These are phyloP conservation scores for Euura saliciscinereae DNA, from an alignment of 1,140 invertebrate species.

Conservation along the genomic window DNA sequence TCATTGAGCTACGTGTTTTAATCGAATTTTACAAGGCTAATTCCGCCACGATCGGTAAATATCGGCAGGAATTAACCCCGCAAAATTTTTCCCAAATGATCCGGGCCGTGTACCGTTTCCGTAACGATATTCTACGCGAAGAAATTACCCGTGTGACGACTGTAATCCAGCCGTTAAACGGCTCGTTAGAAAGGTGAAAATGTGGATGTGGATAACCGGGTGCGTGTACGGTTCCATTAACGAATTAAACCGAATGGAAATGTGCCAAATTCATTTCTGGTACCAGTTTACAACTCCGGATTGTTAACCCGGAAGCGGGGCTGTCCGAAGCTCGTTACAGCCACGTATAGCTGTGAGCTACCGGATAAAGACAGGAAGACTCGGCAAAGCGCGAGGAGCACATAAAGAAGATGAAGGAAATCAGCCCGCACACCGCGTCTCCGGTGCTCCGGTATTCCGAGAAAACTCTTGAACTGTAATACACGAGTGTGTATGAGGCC, in stretches of 20 bases:
- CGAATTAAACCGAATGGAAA: slow-evolving; percentile 3
- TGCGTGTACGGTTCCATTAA: background rate
- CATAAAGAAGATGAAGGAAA: no score
- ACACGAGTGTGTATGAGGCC: background rate
- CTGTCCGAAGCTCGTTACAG: no score
- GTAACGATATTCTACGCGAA: background rate
- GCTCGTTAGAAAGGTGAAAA: background rate
- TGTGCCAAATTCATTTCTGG: background rate
- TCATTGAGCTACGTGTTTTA: background rate
- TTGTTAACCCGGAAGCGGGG: no score
- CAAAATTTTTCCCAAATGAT: no score
- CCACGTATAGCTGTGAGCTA: no score
- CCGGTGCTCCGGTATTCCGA: slow-evolving; percentile 25
- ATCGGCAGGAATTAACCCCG: no score
- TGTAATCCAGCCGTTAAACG: background rate
- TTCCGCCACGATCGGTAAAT: background rate
- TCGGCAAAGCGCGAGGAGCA: no score
- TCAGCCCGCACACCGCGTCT: background rate
- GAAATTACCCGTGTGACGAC: background rate
- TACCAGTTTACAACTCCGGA: background rate
- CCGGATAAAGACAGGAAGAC: no score
- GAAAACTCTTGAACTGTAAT: slow-evolving; percentile 29
- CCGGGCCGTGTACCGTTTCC: no score
- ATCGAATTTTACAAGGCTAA: background rate
- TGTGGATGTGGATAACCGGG: background rate